Evolutionary conservation across 1,140 invertebrate species (phyloP), one percentile per base, ranked within the genome.

Genomic region (Archegozetes longisetosus): DNA sequence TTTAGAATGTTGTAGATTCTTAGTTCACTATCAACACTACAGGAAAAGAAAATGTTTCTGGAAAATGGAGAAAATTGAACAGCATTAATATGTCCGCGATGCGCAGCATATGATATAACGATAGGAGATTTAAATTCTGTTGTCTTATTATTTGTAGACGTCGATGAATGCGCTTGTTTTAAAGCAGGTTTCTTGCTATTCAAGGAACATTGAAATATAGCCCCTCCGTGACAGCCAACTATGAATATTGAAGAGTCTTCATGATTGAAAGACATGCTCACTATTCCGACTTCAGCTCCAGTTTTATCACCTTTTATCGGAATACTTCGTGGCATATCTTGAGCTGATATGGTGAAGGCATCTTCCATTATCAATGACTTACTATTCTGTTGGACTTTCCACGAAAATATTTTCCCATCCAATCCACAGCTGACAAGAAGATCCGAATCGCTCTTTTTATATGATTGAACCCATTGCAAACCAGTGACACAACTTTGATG

Each of bases 131-230:
- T 62, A 4, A 60, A 46, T 40, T 40, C 32, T 9, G 17, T 40
- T 9, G 6, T 40, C 32, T 40, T 40, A 17, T 40, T 9, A 6
- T 40, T 40, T 40, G 32, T 9, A 17, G 6, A 9, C 6, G 17
- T 40, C 17, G 6, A 6, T 9, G 32, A 25, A 50, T 14, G 26
- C 54, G 54, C 51, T 4, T 59, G 58, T 64, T 61, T 60, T 47
- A 28, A 22, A 48, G 61, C 57, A 20, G 55, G 47, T n/a, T 49
- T 29, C 32, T 50, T 14, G 13, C 63, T 55, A 25, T 63, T 53
- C 17, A 66, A 61, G n/a, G 61, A 60, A 49, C 64, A 60, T 32
- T 66, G 64, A 32, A 66, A 63, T 46, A 66, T 55, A n/a, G 63
- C 63, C 9, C 64, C 64, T 17, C 64, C 63, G 52, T 64, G 61